phyloP scores from a whole-genome alignment of 2,113 vertebrate genomes.

The Elephantulus edwardii region DNA sequence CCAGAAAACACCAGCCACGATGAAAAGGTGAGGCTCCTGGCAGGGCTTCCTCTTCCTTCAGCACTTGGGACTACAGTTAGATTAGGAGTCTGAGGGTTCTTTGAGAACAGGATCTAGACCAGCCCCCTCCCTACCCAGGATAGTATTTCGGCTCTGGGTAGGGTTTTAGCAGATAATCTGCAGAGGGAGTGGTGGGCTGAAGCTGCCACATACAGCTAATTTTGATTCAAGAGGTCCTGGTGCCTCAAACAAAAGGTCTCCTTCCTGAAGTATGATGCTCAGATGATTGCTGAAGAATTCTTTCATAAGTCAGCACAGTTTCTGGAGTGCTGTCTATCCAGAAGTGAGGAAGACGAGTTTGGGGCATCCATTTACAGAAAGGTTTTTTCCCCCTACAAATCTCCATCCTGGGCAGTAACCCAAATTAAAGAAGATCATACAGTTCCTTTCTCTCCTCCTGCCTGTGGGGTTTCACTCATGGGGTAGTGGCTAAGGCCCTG shows the following conservation, averaged over 20 bases:
- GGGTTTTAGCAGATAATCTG: background rate
- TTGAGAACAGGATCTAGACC: background rate
- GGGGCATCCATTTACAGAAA: background rate
- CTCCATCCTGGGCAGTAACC: background rate
- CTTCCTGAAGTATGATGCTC: background rate
- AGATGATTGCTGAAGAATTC: background rate
- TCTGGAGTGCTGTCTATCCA: background rate
- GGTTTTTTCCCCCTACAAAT: background rate
- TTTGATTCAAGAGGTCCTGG: background rate
- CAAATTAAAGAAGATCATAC: background rate
- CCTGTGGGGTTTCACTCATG: background rate
- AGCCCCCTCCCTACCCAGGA: too few species aligned
- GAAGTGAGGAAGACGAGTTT: background rate
- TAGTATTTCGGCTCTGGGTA: background rate
- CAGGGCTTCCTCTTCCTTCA: background rate
- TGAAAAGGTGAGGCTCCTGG: background rate
- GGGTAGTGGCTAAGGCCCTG: background rate
- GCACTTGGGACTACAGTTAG: background rate
- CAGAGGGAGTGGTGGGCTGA: background rate
- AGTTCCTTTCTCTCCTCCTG: background rate
- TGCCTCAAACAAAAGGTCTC: background rate
- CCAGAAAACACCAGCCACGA: background rate
- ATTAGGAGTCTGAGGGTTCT: background rate
- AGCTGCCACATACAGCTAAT: background rate
- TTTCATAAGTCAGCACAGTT: background rate